Base-by-base conservation (phyloP, 1,140 invertebrate species). In the Myzus persicae region DNA sequence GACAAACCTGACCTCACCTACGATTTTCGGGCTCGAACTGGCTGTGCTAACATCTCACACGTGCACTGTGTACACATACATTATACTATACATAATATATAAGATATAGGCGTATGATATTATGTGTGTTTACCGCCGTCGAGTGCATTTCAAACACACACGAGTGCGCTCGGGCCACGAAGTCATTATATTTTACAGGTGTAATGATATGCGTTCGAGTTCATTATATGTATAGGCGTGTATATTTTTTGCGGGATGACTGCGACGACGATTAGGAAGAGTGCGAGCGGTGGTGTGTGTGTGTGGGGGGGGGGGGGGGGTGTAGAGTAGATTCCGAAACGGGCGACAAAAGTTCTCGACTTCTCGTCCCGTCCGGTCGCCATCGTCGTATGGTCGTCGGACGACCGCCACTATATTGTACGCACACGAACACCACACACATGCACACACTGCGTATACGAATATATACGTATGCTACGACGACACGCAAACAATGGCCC, bases 401-500 rank as follows among this genome's bases (percentile, higher is more conserved):
- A 67, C 59, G 59, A 76, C 59, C 59, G 31, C 59, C 59, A 76
- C 59, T 18, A n/a, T 20, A 31, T 59, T 59, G 54, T 31, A 67
- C 31, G 2, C 14, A 67, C 59, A n/a, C 8, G 7, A 5, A 38
- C 14, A 22, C 8, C 38, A 26, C 38, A 11, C 8, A 22, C 20
- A 11, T 6, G 9, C 14, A 14, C 67, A 26, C n/a, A 22, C 38
- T n/a, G 4, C 38, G 81, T 6, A n/a, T n/a, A 36, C 42, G 18
- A n/a, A 46, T 31, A n/a, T n/a, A n/a, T n/a, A 31, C 24, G 22
- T n/a, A n/a, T 44, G 8, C 20, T 26, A 88, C 85, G 8, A n/a
- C 85, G 85, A 18, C 14, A 1, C 31, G 91, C 67, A 81, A 92
- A 92, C 91, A 92, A 92, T 92, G 91, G 91, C 42, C 91, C 91